These are phyloP conservation scores for Egretta garzetta DNA, from an alignment of 2,113 vertebrate species.

Conservation along the genomic window DNA sequence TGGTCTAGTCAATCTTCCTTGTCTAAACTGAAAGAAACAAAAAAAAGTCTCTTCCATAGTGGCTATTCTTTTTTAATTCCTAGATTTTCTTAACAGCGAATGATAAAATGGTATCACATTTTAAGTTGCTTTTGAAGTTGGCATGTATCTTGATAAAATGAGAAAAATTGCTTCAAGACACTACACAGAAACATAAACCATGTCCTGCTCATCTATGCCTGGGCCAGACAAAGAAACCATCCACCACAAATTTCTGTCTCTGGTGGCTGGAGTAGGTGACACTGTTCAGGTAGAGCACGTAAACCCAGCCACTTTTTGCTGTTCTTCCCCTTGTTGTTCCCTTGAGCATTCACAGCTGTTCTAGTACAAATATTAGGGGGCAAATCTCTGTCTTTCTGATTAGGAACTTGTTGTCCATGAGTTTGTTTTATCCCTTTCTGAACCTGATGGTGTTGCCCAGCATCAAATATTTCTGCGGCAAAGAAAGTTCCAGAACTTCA, in stretches of 20 bases:
- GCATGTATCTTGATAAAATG: background rate
- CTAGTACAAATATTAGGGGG: background rate
- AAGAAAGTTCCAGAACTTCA: background rate
- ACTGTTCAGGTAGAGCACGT: background rate
- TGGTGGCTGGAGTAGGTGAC: background rate
- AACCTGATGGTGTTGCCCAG: background rate
- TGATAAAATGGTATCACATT: background rate
- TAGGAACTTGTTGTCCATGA: background rate
- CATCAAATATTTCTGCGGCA: background rate
- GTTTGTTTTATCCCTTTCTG: background rate
- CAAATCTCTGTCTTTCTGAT: background rate
- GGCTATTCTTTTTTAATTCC: background rate
- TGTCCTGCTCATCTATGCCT: background rate
- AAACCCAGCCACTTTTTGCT: background rate
- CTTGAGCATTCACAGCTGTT: background rate
- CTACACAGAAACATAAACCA: background rate
- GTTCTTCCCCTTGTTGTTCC: background rate
- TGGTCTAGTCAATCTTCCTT: background rate
- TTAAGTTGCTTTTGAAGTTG: background rate
- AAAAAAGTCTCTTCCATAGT: background rate
- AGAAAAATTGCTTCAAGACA: background rate
- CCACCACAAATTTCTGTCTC: background rate
- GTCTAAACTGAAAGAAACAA: background rate
- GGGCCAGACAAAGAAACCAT: background rate
- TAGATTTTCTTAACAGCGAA: background rate